Conservation (phyloP, 2,797 vertebrate genomes). For the Myotis daubentonii region DNA sequence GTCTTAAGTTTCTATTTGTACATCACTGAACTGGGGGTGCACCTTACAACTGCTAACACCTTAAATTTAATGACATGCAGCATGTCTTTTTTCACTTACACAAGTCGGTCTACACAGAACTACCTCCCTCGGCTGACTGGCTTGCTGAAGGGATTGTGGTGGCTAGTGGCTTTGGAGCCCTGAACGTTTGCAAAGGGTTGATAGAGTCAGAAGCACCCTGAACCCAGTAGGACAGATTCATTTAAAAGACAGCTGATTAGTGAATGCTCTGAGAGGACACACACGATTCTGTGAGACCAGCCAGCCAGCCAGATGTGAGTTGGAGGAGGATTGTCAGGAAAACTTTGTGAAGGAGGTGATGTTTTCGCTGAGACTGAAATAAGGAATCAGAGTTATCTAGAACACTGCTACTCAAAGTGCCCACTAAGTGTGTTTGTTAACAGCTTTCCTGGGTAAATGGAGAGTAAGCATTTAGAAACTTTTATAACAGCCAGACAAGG, state of each 20-base stretch:
- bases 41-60: background rate
- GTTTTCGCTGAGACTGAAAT: background rate
- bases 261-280: background rate
- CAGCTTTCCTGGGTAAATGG: background rate
- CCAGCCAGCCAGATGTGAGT: background rate
- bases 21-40: background rate
- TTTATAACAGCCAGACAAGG: background rate
- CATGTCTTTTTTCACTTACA: background rate
- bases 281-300: background rate
- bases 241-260: background rate
- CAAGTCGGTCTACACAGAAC: background rate
- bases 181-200: background rate
- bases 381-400: background rate
- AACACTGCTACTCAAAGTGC: background rate
- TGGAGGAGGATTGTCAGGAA: background rate
- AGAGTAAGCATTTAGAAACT: background rate
- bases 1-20: slow-evolving; percentile 39
- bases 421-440: background rate
- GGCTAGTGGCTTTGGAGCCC: background rate
- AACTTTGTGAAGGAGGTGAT: background rate
- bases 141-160: background rate
- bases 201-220: background rate
- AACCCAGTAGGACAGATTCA: background rate
- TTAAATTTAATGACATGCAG: background rate
- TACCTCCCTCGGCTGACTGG: background rate